A percentile compares a stretch with the other conserved stretches of the same genome.
These are phyloP conservation scores for Sminthopsis crassicaudata DNA, from an alignment of 2,113 vertebrate genomes.

Conservation along the genomic window DNA sequence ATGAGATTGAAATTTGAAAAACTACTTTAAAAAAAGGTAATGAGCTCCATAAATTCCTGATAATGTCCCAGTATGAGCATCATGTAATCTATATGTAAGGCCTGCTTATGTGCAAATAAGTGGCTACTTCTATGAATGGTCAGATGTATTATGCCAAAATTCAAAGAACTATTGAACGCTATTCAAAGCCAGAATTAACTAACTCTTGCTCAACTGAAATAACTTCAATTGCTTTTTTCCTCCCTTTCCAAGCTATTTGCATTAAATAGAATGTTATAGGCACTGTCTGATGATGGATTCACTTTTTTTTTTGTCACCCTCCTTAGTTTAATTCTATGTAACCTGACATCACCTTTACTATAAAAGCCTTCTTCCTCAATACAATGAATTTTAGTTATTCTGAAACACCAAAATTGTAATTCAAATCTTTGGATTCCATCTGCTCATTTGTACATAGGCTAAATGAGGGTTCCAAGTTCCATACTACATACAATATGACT, in stretches of 20 bases:
- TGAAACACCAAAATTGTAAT: not conserved
- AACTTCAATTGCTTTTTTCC: not conserved
- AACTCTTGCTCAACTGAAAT: not conserved
- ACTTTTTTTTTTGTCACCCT: too few relatives aligned
- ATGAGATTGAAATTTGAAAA: not conserved
- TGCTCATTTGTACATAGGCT: not conserved
- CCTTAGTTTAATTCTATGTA: constrained; percentile 20
- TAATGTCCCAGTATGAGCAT: not conserved
- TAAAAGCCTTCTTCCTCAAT: not conserved
- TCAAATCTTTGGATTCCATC: not conserved
- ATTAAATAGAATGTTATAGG: not conserved
- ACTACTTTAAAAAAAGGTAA: constrained; percentile 34
- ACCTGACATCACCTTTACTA: not conserved
- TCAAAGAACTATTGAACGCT: not conserved
- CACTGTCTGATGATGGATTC: not conserved
- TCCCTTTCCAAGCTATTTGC: constrained; percentile 10
- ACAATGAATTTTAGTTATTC: not conserved
- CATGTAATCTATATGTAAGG: constrained; percentile 10
- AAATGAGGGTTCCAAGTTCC: not conserved
- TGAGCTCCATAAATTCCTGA: not conserved
- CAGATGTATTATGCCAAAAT: not conserved
- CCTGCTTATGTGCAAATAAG: not conserved
- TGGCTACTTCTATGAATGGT: not conserved
- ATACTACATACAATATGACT: not conserved
- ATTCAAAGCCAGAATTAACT: not conserved